Evolutionary conservation across 1,140 invertebrate species (phyloP).

Genomic region (Brachionus sp.): DNA sequence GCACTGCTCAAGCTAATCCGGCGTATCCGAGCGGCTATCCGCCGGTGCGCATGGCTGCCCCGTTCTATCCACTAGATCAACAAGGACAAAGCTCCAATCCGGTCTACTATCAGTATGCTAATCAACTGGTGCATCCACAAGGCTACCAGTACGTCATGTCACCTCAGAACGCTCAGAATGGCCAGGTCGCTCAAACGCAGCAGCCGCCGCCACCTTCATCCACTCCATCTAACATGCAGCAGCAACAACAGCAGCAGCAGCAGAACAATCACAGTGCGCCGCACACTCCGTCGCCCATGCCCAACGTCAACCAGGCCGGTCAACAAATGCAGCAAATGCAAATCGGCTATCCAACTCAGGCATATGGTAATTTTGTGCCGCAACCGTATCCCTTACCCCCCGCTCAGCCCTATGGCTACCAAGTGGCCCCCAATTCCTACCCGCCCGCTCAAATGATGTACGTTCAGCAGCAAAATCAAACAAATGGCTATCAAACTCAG

Average conservation of each 20-base stretch:
- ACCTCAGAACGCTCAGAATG: neutral
- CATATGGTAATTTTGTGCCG: neutral
- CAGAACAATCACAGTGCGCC: constrained; percentile 12
- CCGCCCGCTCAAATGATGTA: neutral
- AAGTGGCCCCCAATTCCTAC: neutral
- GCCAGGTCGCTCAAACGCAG: neutral
- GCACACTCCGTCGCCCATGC: constrained; percentile 3
- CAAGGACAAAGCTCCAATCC: neutral
- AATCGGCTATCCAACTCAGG: neutral
- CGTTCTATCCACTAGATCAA: neutral
- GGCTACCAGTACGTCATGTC: neutral
- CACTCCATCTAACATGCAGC: neutral
- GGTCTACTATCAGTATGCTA: neutral
- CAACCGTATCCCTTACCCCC: neutral
- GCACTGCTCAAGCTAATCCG: neutral
- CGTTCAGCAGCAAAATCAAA: neutral
- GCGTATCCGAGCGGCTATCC: neutral
- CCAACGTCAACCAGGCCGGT: neutral
- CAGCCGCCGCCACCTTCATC: constrained; percentile 14
- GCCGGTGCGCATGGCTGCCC: neutral
- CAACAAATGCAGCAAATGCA: constrained; percentile 19
- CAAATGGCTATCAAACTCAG: neutral
- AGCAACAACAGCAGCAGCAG: too few species aligned
- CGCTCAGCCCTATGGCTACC: neutral
- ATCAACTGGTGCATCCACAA: neutral